Conservation (phyloP, 2,113 vertebrate genomes). For the Lophura nycthemera region DNA sequence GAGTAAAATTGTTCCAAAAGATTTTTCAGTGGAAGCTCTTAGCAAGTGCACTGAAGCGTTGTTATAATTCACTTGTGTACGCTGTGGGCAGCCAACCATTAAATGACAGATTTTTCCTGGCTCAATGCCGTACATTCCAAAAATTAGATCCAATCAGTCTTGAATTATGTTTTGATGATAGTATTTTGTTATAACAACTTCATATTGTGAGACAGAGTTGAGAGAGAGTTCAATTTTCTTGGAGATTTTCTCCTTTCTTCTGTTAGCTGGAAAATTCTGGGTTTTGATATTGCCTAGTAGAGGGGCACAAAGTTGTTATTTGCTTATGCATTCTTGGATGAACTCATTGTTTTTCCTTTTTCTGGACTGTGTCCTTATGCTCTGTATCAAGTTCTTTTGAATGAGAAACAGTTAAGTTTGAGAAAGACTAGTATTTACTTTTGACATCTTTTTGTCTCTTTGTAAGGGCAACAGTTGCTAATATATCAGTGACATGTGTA, state of each 20-base stretch:
- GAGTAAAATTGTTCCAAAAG: constrained; percentile 2
- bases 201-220: background rate
- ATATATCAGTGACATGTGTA: rapidly evolving
- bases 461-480: background rate
- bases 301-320: background rate
- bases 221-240: background rate
- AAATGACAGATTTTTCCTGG: constrained; percentile 55
- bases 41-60: constrained; percentile 20
- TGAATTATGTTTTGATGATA: constrained; percentile 43
- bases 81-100: constrained; percentile 52
- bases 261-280: background rate
- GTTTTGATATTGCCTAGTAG: background rate
- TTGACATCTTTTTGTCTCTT: background rate
- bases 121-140: background rate
- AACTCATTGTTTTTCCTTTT: background rate
- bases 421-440: background rate
- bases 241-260: background rate
- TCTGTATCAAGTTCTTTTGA: background rate
- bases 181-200: constrained; percentile 43
- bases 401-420: background rate
- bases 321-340: background rate
- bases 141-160: constrained; percentile 40
- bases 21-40: constrained; percentile 39
- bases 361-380: background rate
- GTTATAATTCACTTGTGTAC: constrained; percentile 52